These are phyloP conservation scores for Tricholauxania praeusta DNA, from an alignment of 2,888 invertebrate genomes.

Conservation along the genomic window DNA sequence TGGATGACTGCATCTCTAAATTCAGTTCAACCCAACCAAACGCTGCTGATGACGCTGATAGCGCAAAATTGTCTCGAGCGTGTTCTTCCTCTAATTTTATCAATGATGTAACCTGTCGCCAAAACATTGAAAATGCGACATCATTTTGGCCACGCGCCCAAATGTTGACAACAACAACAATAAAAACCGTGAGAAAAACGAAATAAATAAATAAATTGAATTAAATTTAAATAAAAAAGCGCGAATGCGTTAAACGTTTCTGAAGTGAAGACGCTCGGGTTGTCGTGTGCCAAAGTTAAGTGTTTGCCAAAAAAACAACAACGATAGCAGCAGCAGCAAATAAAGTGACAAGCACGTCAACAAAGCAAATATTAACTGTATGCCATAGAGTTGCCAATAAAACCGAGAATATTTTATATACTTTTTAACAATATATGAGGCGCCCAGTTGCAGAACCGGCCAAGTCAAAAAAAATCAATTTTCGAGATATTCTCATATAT, in stretches of 20 bases:
- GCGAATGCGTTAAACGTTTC: conserved; percentile 60
- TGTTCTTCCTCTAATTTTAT: conserved; percentile 60
- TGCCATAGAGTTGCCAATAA: too few relatives aligned
- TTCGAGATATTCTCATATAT: too few relatives aligned
- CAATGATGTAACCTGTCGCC: conserved; percentile 64
- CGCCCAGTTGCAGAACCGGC: too few relatives aligned
- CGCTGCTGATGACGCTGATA: not conserved
- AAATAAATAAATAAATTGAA: conserved; percentile 37
- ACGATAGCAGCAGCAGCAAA: conserved; percentile 34
- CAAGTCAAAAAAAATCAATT: too few relatives aligned
- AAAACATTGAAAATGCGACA: conserved; percentile 37
- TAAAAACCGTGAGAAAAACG: conserved; percentile 26
- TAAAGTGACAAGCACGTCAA: conserved; percentile 33
- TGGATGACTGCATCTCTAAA: conserved; percentile 9
- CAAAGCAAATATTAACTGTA: conserved; percentile 9
- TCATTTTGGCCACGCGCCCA: conserved; percentile 59
- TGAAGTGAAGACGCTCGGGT: conserved; percentile 55
- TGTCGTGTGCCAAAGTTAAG: conserved; percentile 59
- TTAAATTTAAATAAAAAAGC: conserved; percentile 45
- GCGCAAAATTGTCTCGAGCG: conserved; percentile 15
- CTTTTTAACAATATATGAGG: too few relatives aligned
- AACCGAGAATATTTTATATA: too few relatives aligned
- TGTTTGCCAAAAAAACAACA: conserved; percentile 58
- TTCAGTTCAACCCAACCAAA: not conserved
- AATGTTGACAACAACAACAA: conserved; percentile 37